Evolutionary conservation across 2,113 vertebrate genomes (phyloP), one percentile per base, ranked within the genome.

Genomic region (Dipodomys stephensi): DNA sequence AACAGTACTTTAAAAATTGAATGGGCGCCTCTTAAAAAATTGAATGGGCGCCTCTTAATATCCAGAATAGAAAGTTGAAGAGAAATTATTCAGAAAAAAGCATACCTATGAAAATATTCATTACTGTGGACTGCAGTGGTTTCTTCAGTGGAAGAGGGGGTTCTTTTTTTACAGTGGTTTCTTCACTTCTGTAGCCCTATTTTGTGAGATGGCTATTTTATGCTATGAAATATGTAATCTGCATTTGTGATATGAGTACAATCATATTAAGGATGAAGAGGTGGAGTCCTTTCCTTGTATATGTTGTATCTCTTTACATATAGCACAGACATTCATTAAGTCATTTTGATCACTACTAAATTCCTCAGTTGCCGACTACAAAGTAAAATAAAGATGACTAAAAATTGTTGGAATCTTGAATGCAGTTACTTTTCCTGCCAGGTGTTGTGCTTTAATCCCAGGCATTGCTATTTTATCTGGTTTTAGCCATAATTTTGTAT

Each of bases 401-500:
- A 91, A 35, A 81, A n/a, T 84, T 71, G 69, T 90, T n/a, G 28
- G 30, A 44, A 69, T 87, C 35, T 87, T 91, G 53, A 93, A 67
- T 87, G 20, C 2, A 81, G 1, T 76, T 44, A 46, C 0, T 35
- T 83, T 79, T 13, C 49, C 44, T 76, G 19, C 23, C 53, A 46
- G 39, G 5, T 81, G 2, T 23, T 82, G 0, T 78, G 57, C 78
- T 77, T 77, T 94, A 77, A 91, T 71, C 7, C 46, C 69, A 91
- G 64, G 62, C 62, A 49, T 1, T 77, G 18, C 20, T 77, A 3
- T 71, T 93, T 72, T 92, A 49, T 88, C 20, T 67, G 15, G 35
- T 44, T 69, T 18, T 57, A 57, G 32, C 11, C 6, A 49, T 19
- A 7, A 18, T 80, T 94, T 76, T 73, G 22, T 91, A n/a, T 64